Conservation (phyloP, 1,140 invertebrate genomes). For the Drosophila erecta region DNA sequence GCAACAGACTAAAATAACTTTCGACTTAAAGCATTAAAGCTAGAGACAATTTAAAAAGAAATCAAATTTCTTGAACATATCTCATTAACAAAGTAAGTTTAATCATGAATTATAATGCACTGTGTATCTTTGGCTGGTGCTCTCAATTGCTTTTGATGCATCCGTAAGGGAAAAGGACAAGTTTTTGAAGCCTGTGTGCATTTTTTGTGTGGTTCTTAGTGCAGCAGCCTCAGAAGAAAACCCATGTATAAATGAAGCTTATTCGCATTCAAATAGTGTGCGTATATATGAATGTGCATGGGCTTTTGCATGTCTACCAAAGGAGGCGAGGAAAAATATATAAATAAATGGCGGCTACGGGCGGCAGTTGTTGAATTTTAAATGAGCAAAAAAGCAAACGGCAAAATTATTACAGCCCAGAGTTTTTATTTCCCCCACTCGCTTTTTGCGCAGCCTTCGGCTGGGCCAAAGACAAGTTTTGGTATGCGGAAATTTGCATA, state of each 20-base stretch:
- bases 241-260: conserved; percentile 70
- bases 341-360: conserved; percentile 61
- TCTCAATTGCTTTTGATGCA: background rate
- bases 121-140: background rate
- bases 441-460: conserved; percentile 23
- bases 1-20: background rate
- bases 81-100: too few species aligned
- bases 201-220: conserved; percentile 30
- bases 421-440: conserved; percentile 43
- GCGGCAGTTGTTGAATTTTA: conserved; percentile 80
- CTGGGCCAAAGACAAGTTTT: conserved; percentile 74
- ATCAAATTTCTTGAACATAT: too few species aligned
- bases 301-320: conserved; percentile 22
- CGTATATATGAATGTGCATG: conserved; percentile 16
- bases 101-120: too few species aligned
- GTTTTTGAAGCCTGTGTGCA: background rate
- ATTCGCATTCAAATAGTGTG: conserved; percentile 74
- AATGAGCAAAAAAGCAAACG: conserved; percentile 78
- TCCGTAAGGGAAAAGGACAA: conserved; percentile 26
- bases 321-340: conserved; percentile 23
- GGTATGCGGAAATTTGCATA: conserved; percentile 66
- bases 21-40: too few species aligned
- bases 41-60: background rate
- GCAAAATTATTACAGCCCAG: conserved; percentile 77
- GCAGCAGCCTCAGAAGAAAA: conserved; percentile 30